Percentiles rank a stretch among this genome's conserved stretches.
phyloP scores from a whole-genome alignment of 2,113 vertebrate genomes.

The Plecotus auritus region DNA sequence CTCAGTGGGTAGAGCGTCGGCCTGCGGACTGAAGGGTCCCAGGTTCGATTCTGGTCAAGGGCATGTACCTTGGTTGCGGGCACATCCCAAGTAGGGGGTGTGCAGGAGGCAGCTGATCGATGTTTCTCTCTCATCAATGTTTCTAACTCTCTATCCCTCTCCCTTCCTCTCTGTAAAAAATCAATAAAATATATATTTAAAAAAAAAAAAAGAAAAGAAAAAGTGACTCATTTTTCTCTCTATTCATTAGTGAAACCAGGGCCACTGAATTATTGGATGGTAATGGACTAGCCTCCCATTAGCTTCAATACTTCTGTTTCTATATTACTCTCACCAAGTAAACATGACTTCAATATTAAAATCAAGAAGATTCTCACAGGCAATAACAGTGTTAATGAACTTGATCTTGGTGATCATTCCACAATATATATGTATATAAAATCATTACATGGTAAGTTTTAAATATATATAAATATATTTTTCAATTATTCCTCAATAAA shows the following conservation, averaged over 20 bases:
- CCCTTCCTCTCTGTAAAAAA: no score
- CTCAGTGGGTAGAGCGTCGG: no score
- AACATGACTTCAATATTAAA: conserved; percentile 1
- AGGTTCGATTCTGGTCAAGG: no score
- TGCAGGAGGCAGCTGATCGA: no score
- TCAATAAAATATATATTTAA: no score
- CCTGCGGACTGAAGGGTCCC: no score
- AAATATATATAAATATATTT: not conserved
- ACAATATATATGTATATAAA: not conserved
- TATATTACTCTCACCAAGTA: not conserved
- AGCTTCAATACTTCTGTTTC: not conserved
- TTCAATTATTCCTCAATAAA: not conserved
- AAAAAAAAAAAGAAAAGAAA: no score
- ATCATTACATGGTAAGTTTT: not conserved
- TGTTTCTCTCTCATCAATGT: no score
- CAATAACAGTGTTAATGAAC: not conserved
- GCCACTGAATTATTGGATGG: not conserved
- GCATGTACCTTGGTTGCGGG: no score
- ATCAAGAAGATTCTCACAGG: conserved; percentile 29
- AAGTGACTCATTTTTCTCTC: not conserved
- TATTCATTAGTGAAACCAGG: not conserved
- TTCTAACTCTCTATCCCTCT: no score
- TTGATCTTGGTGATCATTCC: not conserved
- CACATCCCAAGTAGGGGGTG: no score
- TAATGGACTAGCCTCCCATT: not conserved